These are phyloP conservation scores for Zaprionus lachaisei DNA, from an alignment of 1,140 invertebrate genomes.

Conservation along the genomic window DNA sequence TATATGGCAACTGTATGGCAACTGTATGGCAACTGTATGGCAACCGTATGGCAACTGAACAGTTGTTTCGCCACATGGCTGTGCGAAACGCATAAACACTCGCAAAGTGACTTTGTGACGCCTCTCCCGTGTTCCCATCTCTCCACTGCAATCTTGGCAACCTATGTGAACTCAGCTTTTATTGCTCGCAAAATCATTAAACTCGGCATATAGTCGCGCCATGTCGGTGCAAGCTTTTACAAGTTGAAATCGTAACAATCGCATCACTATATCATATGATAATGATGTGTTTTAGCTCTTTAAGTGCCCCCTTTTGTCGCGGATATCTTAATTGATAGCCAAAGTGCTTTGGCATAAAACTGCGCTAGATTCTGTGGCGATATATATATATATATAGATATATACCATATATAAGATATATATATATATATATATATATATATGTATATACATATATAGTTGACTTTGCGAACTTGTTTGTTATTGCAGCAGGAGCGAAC, in stretches of 20 bases:
- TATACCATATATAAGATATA: background rate
- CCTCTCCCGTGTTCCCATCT: constrained; percentile 2
- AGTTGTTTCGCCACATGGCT: background rate
- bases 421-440: background rate
- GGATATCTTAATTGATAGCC: constrained; percentile 3
- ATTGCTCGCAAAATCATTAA: constrained; percentile 16
- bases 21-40: constrained; percentile 8
- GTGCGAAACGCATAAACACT: constrained; percentile 8
- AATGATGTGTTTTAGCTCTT: constrained; percentile 7
- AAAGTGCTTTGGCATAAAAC: background rate
- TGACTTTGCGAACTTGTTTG: background rate
- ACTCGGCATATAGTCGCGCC: constrained; percentile 6
- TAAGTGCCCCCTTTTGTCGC: constrained; percentile 5
- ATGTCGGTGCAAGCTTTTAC: constrained; percentile 11
- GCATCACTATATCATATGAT: constrained; percentile 8
- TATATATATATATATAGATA: too few species aligned
- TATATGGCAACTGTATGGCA: constrained; percentile 20
- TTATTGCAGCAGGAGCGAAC: background rate
- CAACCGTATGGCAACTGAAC: background rate
- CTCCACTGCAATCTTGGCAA: background rate
- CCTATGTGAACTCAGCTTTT: constrained; percentile 32
- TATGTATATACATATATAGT: background rate
- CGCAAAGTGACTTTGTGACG: constrained; percentile 14
- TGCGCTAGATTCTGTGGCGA: too few species aligned
- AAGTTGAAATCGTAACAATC: constrained; percentile 16